These are phyloP conservation scores for Nymphicus hollandicus DNA, from an alignment of 2,113 vertebrate species.

Conservation along the genomic window DNA sequence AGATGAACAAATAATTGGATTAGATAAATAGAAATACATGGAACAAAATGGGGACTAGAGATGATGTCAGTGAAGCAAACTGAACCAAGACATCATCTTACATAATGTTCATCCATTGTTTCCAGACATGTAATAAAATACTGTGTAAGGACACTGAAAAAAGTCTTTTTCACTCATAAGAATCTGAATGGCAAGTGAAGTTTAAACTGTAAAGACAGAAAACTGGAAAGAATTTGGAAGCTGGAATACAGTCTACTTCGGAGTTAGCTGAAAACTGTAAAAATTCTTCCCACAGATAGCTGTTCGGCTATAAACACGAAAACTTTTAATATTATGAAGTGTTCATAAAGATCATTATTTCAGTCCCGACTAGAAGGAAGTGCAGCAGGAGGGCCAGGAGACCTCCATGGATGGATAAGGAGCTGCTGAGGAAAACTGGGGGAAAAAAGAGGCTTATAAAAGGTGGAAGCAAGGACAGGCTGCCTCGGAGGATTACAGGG, in stretches of 20 bases:
- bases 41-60: neutral
- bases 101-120: neutral
- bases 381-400: no score
- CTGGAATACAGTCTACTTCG: neutral
- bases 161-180: neutral
- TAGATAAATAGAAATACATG: neutral
- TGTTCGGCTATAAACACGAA: neutral
- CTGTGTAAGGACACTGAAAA: neutral
- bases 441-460: no score
- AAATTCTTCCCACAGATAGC: neutral
- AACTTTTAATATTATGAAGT: neutral
- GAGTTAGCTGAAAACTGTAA: neutral
- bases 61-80: neutral
- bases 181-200: neutral
- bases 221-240: neutral
- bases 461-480: no score
- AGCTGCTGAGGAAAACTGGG: no score
- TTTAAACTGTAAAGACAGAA: neutral
- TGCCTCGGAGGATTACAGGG: no score
- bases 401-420: no score
- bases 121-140: neutral
- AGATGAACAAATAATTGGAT: neutral
- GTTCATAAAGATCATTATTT: neutral
- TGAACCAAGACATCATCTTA: neutral
- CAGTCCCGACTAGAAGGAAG: no score